Base-by-base conservation (phyloP, 2,888 invertebrate species). In the Calephelis perditalis region DNA sequence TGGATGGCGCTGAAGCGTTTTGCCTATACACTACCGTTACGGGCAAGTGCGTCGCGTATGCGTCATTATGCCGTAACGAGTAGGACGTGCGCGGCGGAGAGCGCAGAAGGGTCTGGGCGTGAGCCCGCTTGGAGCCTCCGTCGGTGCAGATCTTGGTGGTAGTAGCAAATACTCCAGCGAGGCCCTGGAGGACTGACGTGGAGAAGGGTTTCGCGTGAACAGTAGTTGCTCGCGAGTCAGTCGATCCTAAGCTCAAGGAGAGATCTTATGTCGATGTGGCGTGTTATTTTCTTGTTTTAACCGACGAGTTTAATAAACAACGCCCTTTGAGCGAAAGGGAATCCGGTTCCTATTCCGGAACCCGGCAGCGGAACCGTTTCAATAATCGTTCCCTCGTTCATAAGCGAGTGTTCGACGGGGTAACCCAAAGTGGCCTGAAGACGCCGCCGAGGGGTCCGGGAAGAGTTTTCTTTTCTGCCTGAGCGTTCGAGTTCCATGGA, bases 101-200 rank as follows among this genome's bases (percentile, higher is more conserved):
- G 93, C 92, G 87, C 87, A 79, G 92, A 93, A 93, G 92, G 91
- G 84, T 90, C 82, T 85, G 91, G 87, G 91, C 76, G 77, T 74
- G 73, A 85, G 84, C 83, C 83, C 73, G 83, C 83, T 71, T 86
- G 86, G 87, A 88, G 87, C 86, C 83, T 78, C 86, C 87, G 84
- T 83, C 83, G 84, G 89, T 82, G 85, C 89, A 88, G 86, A 93
- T 92, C 92, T 93, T 93, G 92, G 92, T 93, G 91, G 92, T 92
- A 92, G 93, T 93, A 93, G 93, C 93, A 93, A 93, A 92, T 92
- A 93, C 91, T 92, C 92, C 85, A 92, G 91, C 84, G 62, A 58
- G 26, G 26, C 26, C 49, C 26, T 49, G 26, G 92, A 92, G 91
- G 78, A 26, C 49, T 26, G 77, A 88, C 88, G 91, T 86, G 91